Base-by-base conservation (phyloP, 2,797 vertebrate genomes). In the Hyperoplus lanceolatus region DNA sequence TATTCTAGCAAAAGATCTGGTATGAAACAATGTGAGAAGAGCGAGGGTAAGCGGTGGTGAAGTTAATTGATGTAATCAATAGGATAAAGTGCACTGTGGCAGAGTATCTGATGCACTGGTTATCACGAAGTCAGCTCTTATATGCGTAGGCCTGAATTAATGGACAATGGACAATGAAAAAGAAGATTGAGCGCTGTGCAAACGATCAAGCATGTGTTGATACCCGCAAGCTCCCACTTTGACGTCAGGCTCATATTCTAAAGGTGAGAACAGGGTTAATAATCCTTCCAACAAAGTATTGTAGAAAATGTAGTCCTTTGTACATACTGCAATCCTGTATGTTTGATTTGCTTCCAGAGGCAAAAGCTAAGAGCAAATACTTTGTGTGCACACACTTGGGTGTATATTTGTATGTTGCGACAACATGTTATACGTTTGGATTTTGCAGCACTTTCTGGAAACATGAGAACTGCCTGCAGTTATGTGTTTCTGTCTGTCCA, bases 31-130 rank as follows among this genome's bases (percentile, higher is more conserved):
- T 48, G 69, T 74, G 67, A 78, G 65, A 65, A 72, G 38, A 50
- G 21, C 41, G 29, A 16, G 13, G 5, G 38, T 15, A 4, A 10
- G 11, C 1, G 2, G 12, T 29, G 45, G 13, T 43, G 5, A 41
- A 63, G 36, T 51, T 77, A 73, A 82, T 79, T 83, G 64, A 80
- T 73, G 50, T 64, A 77, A 86, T 89, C 84, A 88, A 82, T 88
- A 84, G 56, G 45, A 73, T 54, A 66, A 79, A 89, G 89, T 84
- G 83, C 86, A 66, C 50, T n/a, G 51, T 74, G 58, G 61, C 38
- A 71, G 53, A 57, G 58, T 70, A 14, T 69, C 59, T 73, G 65
- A 62, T 57, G 66, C 39, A 56, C 1, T 10, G 4, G 1, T 75
- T 83, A 82, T 80, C 39, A 73, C 81, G 15, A 70, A 66, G 61